Percentiles rank a stretch among this genome's conserved stretches.
phyloP scores from a whole-genome alignment of 2,113 vertebrate genomes.

The Eubucco bourcierii region DNA sequence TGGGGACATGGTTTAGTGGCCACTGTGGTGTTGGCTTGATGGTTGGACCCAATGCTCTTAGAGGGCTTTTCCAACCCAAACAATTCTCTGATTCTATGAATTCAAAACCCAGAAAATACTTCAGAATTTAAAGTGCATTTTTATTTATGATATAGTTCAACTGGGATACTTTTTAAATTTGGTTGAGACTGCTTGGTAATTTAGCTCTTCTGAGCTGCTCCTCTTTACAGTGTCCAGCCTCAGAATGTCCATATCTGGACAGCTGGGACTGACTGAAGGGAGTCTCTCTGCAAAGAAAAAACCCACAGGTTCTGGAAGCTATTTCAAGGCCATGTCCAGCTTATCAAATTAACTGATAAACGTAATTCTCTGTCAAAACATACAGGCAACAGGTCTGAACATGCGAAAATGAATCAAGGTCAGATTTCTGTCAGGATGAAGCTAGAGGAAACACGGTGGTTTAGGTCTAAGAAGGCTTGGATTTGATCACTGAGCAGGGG shows the following conservation, averaged over 20 bases:
- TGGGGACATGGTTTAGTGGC: too few relatives aligned
- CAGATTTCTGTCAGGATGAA: background rate
- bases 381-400: background rate
- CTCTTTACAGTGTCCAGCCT: background rate
- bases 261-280: background rate
- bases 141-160: background rate
- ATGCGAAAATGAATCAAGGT: background rate
- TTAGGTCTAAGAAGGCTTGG: background rate
- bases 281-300: background rate
- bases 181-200: background rate
- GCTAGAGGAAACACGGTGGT: fast-evolving
- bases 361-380: background rate
- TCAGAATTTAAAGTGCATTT: background rate
- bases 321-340: background rate
- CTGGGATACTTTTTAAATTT: background rate
- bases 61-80: too few relatives aligned
- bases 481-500: background rate
- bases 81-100: too few relatives aligned
- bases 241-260: background rate
- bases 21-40: too few relatives aligned
- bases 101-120: background rate
- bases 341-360: background rate
- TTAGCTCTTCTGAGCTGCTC: background rate
- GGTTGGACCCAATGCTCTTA: too few relatives aligned
- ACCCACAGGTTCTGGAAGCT: background rate